Base-by-base conservation (phyloP, 2,113 vertebrate genomes). In the Tupaia chinensis region DNA sequence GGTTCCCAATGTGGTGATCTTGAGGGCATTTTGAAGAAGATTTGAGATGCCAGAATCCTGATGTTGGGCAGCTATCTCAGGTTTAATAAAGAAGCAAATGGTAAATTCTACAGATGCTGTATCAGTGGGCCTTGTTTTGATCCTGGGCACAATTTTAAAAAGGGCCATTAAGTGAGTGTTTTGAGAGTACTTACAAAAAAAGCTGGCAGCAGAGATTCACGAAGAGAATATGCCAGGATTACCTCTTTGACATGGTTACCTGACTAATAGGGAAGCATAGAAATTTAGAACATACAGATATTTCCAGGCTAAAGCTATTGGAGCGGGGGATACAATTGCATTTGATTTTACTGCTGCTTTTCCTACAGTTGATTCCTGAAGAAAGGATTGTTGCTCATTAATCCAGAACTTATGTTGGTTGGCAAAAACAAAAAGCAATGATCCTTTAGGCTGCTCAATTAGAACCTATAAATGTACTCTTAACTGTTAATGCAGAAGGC, bases 111-210 rank as follows among this genome's bases (percentile, higher is more conserved):
- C 84, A 91, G 91, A 32, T 94, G 73, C 44, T 60, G 0, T 70
- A 70, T 80, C 95, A 91, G 13, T 89, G 74, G 80, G 23, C 54
- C 78, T 91, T 22, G 29, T 87, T 95, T 93, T 82, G 92, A 97
- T 95, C 44, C 4, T 70, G n/a, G 87, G 61, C 6, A 25, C 69
- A 66, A 16, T 92, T 89, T 96, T 32, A 93, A 77, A 58, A 96
- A 92, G 66, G 29, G 16, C 61, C 77, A 89, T 95, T 95, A 91
- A 89, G 89, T 73, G 25, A 13, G 78, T 60, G 34, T 79, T 92
- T 92, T 80, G 68, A 92, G 84, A 95, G 89, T 76, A 95, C 93
- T 93, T 96, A 95, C 17, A 66, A 65, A 72, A 86, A 88, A 89
- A 34, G 19, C 68, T 95, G 74, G 44, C 68, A 80, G 27, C 22